Percentiles rank a stretch among this genome's conserved stretches.
Conservation (phyloP, 1,140 invertebrate species). For the Conus betulinus region DNA sequence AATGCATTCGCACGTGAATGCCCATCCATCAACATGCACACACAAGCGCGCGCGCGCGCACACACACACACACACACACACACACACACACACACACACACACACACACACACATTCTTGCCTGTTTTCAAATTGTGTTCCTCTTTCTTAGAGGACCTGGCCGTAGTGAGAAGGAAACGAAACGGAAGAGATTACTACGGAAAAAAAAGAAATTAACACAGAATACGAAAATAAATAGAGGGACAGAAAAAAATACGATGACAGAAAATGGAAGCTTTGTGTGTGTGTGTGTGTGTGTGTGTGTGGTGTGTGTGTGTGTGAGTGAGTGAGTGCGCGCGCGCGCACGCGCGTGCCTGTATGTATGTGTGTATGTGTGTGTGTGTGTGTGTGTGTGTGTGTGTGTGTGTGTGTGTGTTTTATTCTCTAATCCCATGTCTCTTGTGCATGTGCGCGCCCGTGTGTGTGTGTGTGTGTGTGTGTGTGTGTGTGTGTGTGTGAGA, state of each 20-base stretch:
- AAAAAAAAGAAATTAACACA: not conserved
- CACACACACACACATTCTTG: no score
- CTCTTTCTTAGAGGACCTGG: not conserved
- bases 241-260: not conserved
- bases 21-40: no score
- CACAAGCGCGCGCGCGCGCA: no score
- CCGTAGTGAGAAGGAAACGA: not conserved
- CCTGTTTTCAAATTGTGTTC: not conserved
- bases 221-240: not conserved
- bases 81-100: no score
- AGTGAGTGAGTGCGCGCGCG: not conserved
- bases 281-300: not conserved
- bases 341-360: slow-evolving; percentile 1
- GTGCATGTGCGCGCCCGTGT: not conserved
- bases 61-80: no score
- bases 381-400: slow-evolving; percentile 13
- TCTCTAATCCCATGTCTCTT: no score
- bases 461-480: slow-evolving; percentile 25
- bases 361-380: not conserved
- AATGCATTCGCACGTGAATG: no score
- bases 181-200: no score
- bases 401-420: not conserved
- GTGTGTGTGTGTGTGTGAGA: not conserved
- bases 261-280: not conserved
- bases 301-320: not conserved